Evolutionary conservation across 2,113 vertebrate genomes (phyloP), one percentile per base, ranked within the genome.

Genomic region (Heliornis fulica): DNA sequence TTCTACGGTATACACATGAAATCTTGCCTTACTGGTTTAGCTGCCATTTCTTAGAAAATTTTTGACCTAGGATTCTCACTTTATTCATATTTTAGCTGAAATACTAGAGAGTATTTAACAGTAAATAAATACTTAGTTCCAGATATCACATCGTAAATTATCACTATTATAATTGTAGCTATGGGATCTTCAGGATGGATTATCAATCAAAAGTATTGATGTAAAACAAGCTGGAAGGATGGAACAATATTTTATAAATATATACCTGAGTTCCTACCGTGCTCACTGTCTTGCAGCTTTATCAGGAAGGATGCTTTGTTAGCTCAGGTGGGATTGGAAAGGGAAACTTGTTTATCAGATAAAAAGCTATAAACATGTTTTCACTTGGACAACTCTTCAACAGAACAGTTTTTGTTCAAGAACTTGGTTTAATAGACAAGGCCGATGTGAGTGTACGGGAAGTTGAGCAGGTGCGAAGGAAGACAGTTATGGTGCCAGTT

Each of bases 161-260:
- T n/a, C 0, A 25, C 29, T 1, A 3, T 3, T 3, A n/a, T 56
- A 9, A 7, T 74, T 84, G 17, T 61, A 31, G 13, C 41, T 82
- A 3, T 14, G 8, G 11, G 13, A 9, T 60, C 16, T 72, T 78
- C 15, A 8, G 13, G 21, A 11, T 72, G n/a, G 10, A 2, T 79
- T 94, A 25, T 60, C 68, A 76, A 34, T 71, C 28, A 68, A 60
- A 25, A 22, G 8, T 63, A 45, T 13, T 57, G 17, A 45, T 60
- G 13, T 48, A 46, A 89, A 95, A 63, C 41, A 64, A 90, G 16
- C 28, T 60, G 25, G 13, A 85, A 81, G 13, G 43, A 22, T 82
- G 38, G 41, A 71, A n/a, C 4, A 20, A 1, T 91, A n/a, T 43
- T 80, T 95, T 86, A 20, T n/a, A 76, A 51, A 51, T 57, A 34